These are phyloP conservation scores for Passerina amoena DNA, from an alignment of 2,113 vertebrate species.

Conservation along the genomic window DNA sequence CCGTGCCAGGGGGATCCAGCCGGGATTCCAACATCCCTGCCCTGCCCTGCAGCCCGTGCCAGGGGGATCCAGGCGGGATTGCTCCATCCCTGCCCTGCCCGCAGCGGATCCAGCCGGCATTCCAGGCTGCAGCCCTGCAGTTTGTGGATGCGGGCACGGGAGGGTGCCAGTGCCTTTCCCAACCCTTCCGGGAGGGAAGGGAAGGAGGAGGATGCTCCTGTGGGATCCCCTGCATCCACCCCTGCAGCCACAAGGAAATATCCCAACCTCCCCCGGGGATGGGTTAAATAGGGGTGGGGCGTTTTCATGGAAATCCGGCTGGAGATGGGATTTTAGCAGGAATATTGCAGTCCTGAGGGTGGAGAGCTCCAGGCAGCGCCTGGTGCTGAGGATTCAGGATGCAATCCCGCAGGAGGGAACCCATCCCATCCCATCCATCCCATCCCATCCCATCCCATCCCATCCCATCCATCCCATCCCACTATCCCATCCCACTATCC, in stretches of 20 bases:
- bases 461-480: no score
- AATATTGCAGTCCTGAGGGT: not conserved
- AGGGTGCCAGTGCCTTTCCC: slow-evolving; percentile 40
- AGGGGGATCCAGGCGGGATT: not conserved
- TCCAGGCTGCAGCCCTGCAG: not conserved
- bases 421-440: no score
- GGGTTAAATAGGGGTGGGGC: not conserved
- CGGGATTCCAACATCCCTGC: accelerated
- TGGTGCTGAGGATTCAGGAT: not conserved
- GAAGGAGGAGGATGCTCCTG: not conserved
- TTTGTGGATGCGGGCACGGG: not conserved
- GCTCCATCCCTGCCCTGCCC: not conserved
- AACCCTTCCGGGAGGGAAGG: not conserved
- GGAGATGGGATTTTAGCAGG: not conserved
- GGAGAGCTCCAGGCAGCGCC: not conserved
- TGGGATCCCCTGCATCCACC: not conserved
- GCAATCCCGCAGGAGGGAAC: accelerated
- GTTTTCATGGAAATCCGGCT: not conserved
- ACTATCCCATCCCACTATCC: no score
- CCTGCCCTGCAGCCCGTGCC: no score
- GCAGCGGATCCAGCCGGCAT: not conserved
- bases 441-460: not conserved
- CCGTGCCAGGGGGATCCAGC: not conserved
- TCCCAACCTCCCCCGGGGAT: not conserved
- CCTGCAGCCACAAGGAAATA: not conserved